These are phyloP conservation scores for Butastur rufipennis DNA, from an alignment of 2,113 vertebrate species.

Conservation along the genomic window DNA sequence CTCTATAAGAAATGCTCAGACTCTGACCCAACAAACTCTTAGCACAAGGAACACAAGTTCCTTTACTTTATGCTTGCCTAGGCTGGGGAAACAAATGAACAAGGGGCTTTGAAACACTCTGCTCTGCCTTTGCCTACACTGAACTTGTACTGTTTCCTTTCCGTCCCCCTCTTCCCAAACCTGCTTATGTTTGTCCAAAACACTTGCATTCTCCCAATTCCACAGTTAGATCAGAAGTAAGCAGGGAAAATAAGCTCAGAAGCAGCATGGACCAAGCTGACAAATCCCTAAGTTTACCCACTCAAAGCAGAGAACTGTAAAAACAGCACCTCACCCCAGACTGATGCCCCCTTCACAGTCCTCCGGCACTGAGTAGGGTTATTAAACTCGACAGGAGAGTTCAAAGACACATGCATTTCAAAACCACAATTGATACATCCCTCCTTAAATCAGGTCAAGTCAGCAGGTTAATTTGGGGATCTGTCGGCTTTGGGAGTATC, in stretches of 20 bases:
- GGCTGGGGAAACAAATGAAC: background rate
- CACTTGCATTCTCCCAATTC: background rate
- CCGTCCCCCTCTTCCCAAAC: background rate
- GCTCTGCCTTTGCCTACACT: background rate
- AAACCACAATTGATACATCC: accelerated
- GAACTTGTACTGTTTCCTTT: background rate
- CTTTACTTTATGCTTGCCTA: background rate
- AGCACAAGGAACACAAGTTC: background rate
- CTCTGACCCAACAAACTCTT: background rate
- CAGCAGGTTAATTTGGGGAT: background rate
- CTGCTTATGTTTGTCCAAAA: background rate
- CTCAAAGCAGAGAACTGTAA: background rate
- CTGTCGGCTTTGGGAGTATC: background rate
- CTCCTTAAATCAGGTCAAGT: background rate
- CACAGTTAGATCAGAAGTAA: background rate
- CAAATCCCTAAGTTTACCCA: background rate
- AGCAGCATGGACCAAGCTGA: background rate
- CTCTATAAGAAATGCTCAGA: background rate
- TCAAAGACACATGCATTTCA: background rate
- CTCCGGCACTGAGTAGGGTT: background rate
- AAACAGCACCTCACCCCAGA: background rate
- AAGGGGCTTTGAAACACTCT: background rate
- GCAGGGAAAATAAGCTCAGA: background rate
- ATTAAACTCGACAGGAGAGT: background rate
- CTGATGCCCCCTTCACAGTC: too few relatives aligned